A percentile compares a stretch with the other conserved stretches of the same genome.
These are phyloP conservation scores for Drosophila hamatofila DNA, from an alignment of 2,888 invertebrate genomes.

Conservation along the genomic window DNA sequence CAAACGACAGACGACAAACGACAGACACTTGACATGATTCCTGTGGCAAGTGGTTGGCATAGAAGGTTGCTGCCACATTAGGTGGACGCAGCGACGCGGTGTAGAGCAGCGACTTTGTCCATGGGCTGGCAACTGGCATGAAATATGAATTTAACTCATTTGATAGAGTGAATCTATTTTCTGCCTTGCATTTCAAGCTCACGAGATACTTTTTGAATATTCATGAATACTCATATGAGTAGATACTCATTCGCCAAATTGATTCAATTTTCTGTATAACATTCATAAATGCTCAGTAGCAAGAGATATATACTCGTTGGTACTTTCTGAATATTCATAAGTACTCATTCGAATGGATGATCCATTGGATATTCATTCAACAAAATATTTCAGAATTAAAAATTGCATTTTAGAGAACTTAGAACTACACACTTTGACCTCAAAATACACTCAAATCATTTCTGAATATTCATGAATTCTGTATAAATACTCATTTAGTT, in stretches of 20 bases:
- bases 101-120: background rate
- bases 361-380: too few species aligned
- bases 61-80: slow-evolving; percentile 13
- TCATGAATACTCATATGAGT: background rate
- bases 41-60: slow-evolving; percentile 41
- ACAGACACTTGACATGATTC: slow-evolving; percentile 61
- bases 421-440: too few species aligned
- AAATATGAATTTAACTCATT: slow-evolving; percentile 37
- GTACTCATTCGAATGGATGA: too few species aligned
- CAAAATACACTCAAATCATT: too few species aligned
- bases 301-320: too few species aligned
- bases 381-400: too few species aligned
- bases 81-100: slow-evolving; percentile 1
- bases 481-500: background rate
- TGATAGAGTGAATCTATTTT: slow-evolving; percentile 11
- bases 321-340: too few species aligned
- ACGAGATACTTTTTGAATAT: background rate
- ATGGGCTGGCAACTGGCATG: background rate
- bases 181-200: background rate
- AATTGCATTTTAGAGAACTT: too few species aligned
- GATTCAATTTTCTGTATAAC: too few species aligned
- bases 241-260: background rate
- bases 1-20: slow-evolving; percentile 30
- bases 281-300: too few species aligned
- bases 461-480: too few species aligned